Evolutionary conservation across 2,888 invertebrate species (phyloP).

Genomic region (Drosophila pseudotalamancana): DNA sequence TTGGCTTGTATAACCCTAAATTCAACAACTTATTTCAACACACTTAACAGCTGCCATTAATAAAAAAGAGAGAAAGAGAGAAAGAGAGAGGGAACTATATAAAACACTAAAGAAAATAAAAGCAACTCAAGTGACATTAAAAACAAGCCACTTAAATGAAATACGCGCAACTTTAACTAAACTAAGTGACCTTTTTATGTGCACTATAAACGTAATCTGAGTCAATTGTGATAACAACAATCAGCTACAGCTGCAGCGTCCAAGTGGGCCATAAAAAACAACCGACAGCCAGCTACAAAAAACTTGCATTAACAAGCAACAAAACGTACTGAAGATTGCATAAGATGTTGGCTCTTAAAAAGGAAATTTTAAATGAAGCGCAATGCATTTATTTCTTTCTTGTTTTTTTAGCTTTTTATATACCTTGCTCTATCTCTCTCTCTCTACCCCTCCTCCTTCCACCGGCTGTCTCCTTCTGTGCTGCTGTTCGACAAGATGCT

Average conservation of each 20-base stretch:
- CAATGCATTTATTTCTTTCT: constrained; percentile 50
- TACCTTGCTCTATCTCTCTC: background rate
- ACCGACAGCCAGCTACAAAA: constrained; percentile 12
- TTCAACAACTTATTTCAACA: no score
- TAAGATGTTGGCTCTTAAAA: constrained; percentile 55
- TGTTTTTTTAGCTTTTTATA: background rate
- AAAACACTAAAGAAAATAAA: constrained; percentile 7
- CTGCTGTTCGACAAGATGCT: constrained; percentile 58
- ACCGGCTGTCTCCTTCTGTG: background rate
- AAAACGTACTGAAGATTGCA: constrained; percentile 44
- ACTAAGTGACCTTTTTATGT: constrained; percentile 70
- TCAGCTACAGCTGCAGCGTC: constrained; percentile 51
- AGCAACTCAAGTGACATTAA: constrained; percentile 34
- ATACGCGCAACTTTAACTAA: constrained; percentile 52
- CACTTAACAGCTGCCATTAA: no score
- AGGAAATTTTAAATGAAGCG: constrained; percentile 69
- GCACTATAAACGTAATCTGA: constrained; percentile 67
- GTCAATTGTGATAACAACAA: constrained; percentile 72
- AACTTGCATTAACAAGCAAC: constrained; percentile 40
- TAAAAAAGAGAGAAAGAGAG: background rate
- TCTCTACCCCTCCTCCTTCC: background rate
- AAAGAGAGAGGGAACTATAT: no score
- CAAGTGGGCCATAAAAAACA: constrained; percentile 63
- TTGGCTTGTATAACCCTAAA: no score
- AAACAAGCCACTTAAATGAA: constrained; percentile 32